phyloP scores from a whole-genome alignment of 2,113 vertebrate genomes.

The Neotragus pygmaeus region DNA sequence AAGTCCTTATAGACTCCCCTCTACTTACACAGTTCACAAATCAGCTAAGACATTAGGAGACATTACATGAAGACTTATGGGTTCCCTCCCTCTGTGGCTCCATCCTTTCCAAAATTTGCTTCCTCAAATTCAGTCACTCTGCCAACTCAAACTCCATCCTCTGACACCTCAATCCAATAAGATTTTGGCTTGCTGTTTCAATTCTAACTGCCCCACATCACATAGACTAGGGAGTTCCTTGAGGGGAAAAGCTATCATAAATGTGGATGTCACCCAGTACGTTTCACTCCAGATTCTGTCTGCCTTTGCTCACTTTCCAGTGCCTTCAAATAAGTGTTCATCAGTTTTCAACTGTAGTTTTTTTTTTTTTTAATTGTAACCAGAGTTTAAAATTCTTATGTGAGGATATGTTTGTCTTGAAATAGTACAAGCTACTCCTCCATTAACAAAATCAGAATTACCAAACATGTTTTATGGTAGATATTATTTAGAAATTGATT shows the following conservation, averaged over 20 bases:
- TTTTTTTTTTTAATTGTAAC: background rate
- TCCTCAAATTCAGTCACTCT: background rate
- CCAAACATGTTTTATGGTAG: background rate
- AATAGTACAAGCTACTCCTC: background rate
- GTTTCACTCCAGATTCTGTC: background rate
- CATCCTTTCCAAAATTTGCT: background rate
- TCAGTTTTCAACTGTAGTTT: background rate
- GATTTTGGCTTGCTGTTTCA: background rate
- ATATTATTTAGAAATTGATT: background rate
- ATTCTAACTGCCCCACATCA: background rate
- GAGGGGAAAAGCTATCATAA: background rate
- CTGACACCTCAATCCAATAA: background rate
- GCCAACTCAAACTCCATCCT: background rate
- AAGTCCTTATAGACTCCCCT: background rate
- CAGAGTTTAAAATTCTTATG: background rate
- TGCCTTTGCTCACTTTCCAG: background rate
- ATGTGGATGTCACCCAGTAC: background rate
- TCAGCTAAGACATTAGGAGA: background rate
- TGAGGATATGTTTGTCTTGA: background rate
- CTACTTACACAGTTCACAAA: background rate
- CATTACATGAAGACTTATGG: background rate
- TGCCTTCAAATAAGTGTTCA: background rate
- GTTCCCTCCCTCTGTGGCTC: background rate
- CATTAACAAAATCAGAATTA: conserved; percentile 27
- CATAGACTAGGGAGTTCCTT: background rate